phyloP scores from a whole-genome alignment of 2,797 vertebrate genomes.

The Aplochiton taeniatus region DNA sequence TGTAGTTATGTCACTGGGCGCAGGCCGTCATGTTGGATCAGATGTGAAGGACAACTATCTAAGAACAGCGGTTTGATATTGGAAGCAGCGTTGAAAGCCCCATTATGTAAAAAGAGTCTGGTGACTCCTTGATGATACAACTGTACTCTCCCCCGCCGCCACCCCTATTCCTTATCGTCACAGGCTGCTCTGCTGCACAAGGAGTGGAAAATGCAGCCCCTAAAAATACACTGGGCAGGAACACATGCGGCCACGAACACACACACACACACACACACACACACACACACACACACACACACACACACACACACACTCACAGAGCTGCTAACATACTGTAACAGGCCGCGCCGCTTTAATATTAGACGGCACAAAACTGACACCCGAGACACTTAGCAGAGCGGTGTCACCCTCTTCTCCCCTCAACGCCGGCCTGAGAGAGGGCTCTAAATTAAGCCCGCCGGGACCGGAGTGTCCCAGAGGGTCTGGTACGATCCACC shows the following conservation, averaged over 20 bases:
- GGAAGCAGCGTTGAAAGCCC: too few species aligned
- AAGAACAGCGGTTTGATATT: too few species aligned
- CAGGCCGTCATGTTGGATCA: too few species aligned
- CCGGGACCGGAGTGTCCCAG: constrained; percentile 41
- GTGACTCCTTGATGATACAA: constrained; percentile 40
- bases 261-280: constrained; percentile 14
- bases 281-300: constrained; percentile 28
- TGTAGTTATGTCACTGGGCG: too few species aligned
- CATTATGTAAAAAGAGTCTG: constrained; percentile 28
- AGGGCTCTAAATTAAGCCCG: constrained; percentile 38
- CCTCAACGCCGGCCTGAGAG: not conserved
- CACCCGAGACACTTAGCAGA: constrained; percentile 56
- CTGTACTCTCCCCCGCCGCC: not conserved
- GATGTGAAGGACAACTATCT: too few species aligned
- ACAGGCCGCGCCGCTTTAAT: constrained; percentile 66
- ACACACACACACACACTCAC: constrained; percentile 7
- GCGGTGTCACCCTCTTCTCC: constrained; percentile 17
- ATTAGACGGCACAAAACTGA: constrained; percentile 78
- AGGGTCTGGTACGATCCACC: constrained; percentile 53
- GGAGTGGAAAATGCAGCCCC: constrained; percentile 81
- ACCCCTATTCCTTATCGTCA: constrained; percentile 15
- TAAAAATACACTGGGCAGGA: constrained; percentile 76
- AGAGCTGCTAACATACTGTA: not conserved
- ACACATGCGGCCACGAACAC: constrained; percentile 39
- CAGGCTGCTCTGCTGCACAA: constrained; percentile 63